These are phyloP conservation scores for Penelope pileata DNA, from an alignment of 2,113 vertebrate species.

Conservation along the genomic window DNA sequence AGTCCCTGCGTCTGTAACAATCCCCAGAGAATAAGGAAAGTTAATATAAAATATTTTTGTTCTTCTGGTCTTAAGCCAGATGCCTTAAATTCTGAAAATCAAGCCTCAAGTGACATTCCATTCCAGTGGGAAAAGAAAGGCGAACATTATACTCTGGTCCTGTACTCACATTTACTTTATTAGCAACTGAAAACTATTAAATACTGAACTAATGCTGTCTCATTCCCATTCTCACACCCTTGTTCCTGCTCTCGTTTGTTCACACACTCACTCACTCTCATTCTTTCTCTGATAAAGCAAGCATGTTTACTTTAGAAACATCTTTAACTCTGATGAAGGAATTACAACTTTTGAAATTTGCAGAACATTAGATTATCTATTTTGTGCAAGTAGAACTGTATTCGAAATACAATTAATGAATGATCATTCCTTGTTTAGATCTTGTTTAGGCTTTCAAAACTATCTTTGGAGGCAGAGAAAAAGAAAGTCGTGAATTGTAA, in stretches of 20 bases:
- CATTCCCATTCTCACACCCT: not conserved
- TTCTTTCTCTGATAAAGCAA: not conserved
- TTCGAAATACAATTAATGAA: not conserved
- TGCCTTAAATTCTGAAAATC: conserved; percentile 73
- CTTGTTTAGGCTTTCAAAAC: not conserved
- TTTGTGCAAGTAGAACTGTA: not conserved
- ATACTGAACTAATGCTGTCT: not conserved
- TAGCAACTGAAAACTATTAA: not conserved
- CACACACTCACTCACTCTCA: not conserved
- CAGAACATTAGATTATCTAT: not conserved
- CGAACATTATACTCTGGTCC: not conserved
- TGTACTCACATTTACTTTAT: not conserved
- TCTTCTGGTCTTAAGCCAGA: conserved; percentile 70
- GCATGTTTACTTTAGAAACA: not conserved
- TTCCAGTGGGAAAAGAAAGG: conserved; percentile 64
- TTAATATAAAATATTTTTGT: conserved; percentile 75
- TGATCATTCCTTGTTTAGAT: not conserved
- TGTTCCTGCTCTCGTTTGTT: not conserved
- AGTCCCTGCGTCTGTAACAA: conserved; percentile 37
- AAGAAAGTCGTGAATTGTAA: not conserved
- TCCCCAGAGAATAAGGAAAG: conserved; percentile 69
- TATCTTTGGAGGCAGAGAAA: not conserved
- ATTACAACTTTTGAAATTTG: not conserved
- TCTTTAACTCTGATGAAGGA: not conserved
- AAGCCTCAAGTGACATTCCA: conserved; percentile 65